Conservation (phyloP, 2,113 vertebrate genomes). For the Syngnathus scovelli region DNA sequence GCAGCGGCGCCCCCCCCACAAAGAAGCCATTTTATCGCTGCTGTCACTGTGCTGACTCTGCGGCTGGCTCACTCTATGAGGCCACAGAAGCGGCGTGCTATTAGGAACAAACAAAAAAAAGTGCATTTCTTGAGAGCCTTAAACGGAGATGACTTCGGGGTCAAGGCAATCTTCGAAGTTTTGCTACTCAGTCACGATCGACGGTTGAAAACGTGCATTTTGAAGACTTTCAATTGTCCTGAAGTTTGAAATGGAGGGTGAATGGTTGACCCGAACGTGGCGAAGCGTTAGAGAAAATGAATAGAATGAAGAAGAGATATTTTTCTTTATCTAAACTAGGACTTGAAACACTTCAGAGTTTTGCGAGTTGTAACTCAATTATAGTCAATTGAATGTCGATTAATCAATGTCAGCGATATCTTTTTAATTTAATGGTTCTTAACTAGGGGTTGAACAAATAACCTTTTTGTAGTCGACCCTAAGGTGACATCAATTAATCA, state of each 20-base stretch:
- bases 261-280: background rate
- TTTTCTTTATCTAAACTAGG: background rate
- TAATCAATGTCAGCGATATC: background rate
- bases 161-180: constrained; percentile 34
- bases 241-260: background rate
- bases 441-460: too few species aligned
- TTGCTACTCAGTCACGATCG: background rate
- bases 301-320: background rate
- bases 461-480: too few species aligned
- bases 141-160: constrained; percentile 35
- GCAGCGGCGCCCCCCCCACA: constrained; percentile 28
- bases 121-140: constrained; percentile 49
- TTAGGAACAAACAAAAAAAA: constrained; percentile 37
- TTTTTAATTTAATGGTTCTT: too few species aligned
- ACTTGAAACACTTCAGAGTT: background rate
- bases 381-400: background rate
- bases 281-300: background rate
- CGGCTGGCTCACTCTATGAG: constrained; percentile 45
- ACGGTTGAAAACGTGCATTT: background rate
- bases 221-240: background rate
- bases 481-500: too few species aligned
- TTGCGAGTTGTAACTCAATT: background rate
- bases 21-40: constrained; percentile 61
- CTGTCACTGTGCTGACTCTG: constrained; percentile 49
- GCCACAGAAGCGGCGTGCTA: constrained; percentile 37